Base-by-base conservation (phyloP, 2,113 vertebrate species). In the Crypturellus undulatus region DNA sequence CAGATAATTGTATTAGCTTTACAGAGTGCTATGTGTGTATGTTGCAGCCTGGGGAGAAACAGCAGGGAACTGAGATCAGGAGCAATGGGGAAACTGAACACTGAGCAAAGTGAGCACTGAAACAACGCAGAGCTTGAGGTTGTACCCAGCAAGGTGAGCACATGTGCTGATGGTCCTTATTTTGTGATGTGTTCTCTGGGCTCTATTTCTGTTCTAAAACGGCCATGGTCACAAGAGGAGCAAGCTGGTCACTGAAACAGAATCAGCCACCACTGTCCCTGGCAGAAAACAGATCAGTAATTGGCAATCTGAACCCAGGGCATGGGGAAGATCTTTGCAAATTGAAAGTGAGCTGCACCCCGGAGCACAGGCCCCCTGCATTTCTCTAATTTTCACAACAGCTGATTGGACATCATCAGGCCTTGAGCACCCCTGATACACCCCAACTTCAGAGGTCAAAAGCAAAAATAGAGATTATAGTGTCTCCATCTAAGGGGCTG, bases 1-100 rank as follows among this genome's bases (percentile, higher is more conserved):
- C 1, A 77, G 91, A 84, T 94, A 92, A 96, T 70, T 89, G 67
- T 91, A 87, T 87, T 63, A 96, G 81, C 87, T 95, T 76, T 89
- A 56, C 78, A 85, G 70, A 93, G 54, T 0, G 0, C 70, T 59
- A 12, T 40, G 83, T 63, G 77, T 77, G 3, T 68, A 45, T 76
- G 63, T 65, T 43, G 78, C 65, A 69, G 94, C 81, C 59, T 24
- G 9, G 70, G 89, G 84, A 93, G 84, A 89, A 92, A 84, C 54
- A 91, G 67, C 78, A 89, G 67, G 36, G 58, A 82, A 49, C 34
- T n/a, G 52, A 84, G 70, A 71, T 89, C 62, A 79, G 40, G 2
- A 49, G 22, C 30, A 12, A 68, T 51, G 12, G 38, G 60, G 83
- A 90, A 88, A 72, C 62, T 17, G n/a, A 79, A 28, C 2, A 42